Base-by-base conservation (phyloP, 1,140 invertebrate species). In the Drosophila athabasca region DNA sequence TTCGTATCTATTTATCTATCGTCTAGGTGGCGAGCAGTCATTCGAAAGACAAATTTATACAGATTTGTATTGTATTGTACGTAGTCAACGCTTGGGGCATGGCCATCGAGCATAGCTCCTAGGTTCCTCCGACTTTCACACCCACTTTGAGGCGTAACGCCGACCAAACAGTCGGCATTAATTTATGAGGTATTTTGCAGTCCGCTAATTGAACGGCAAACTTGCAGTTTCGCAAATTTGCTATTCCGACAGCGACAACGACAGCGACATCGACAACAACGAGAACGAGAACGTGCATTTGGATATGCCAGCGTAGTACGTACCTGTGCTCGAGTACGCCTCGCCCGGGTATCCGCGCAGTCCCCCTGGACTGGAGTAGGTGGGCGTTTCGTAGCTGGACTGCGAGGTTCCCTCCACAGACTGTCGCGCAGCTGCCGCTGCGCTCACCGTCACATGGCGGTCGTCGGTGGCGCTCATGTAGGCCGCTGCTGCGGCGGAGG, bases 371-470 rank as follows among this genome's bases (percentile, higher is more conserved):
- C 90, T 90, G 55, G 90, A 90, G 71, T 91, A 91, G 41, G 91
- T 90, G 79, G 90, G 85, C 55, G 91, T 89, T 78, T 92, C 91
- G 51, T 91, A 92, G 61, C 90, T 91, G 59, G 90, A 91, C 79
- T 91, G 90, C 45, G 91, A 91, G 15, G 90, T 90, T 44, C 88
- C 90, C 69, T 92, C 90, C 26, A 91, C 90, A 35, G 91, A 92
- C 65, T 92, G 91, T 26, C 90, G 78, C 65, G 90, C 90, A 29
- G 90, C 88, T 58, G 79, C 90, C 35, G 79, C 90, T 19, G 85
- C 90, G 52, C 61, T 79, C 24, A 76, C 80, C 22, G 65, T 66
- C n/a, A 85, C 88, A 79, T 92, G 90, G 49, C 91, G 84, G 31
- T 91, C 91, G 55, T 90, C 90, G 51, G 76, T 81, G 65, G 85